Conservation (phyloP, 1,140 invertebrate genomes). For the Bombus waltoni region DNA sequence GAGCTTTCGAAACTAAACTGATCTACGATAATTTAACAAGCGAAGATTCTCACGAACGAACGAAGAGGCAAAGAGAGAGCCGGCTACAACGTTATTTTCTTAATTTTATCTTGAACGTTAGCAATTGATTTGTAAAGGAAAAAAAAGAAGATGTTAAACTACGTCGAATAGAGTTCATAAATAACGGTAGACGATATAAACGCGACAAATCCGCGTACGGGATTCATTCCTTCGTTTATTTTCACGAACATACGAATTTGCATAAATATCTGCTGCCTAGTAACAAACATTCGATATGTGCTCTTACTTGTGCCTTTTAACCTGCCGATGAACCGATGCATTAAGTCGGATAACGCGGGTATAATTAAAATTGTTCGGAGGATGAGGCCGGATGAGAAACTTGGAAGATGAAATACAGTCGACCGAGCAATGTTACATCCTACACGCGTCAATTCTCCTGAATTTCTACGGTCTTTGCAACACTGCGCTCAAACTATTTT, state of each 20-base stretch:
- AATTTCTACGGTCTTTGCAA: slow-evolving; percentile 65
- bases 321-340: neutral
- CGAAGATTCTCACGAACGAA: no score
- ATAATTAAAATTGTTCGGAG: neutral
- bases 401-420: slow-evolving; percentile 20
- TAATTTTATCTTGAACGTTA: no score
- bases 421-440: slow-evolving; percentile 37
- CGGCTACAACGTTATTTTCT: no score
- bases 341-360: neutral
- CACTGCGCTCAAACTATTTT: slow-evolving; percentile 64
- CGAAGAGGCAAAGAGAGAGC: neutral
- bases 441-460: slow-evolving; percentile 54
- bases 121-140: no score
- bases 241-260: no score
- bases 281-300: neutral
- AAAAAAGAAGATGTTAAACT: no score
- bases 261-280: neutral
- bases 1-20: neutral
- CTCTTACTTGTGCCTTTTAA: neutral
- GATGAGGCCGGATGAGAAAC: neutral
- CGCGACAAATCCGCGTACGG: no score
- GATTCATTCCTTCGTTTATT: no score
- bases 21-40: neutral
- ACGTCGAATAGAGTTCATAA: no score
- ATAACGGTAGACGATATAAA: no score